Conservation (phyloP, 2,888 invertebrate species). For the Beris chalybata region DNA sequence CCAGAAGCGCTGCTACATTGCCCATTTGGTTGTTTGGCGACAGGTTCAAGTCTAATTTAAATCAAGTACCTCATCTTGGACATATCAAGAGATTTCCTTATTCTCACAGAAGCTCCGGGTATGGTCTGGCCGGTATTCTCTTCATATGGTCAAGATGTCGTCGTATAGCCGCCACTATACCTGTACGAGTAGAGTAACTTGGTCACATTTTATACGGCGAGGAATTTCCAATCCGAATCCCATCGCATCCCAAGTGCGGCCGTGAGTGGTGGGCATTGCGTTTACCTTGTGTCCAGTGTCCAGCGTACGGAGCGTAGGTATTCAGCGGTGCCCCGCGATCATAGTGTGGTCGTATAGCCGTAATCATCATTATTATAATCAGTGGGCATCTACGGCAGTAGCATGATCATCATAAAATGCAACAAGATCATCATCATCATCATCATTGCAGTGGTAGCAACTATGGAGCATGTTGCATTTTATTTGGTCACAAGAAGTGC, state of each 20-base stretch:
- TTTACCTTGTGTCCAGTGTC: too few relatives aligned
- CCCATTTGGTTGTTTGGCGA: constrained; percentile 31
- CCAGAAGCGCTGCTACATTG: background rate
- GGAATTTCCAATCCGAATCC: constrained; percentile 21
- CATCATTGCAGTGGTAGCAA: constrained; percentile 18
- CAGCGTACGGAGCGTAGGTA: too few relatives aligned
- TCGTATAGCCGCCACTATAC: constrained; percentile 8
- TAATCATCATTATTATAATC: constrained; percentile 38
- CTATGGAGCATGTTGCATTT: constrained; percentile 6
- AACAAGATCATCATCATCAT: constrained; percentile 37
- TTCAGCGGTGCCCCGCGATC: constrained; percentile 1
- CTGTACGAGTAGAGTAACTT: background rate
- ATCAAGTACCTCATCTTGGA: constrained; percentile 32
- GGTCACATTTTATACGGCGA: constrained; percentile 11
- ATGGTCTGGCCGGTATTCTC: constrained; percentile 37
- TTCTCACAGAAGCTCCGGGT: constrained; percentile 35
- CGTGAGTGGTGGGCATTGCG: too few relatives aligned
- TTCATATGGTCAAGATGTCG: constrained; percentile 37
- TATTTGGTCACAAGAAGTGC: too few relatives aligned
- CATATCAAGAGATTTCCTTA: constrained; percentile 30
- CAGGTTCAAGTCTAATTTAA: constrained; percentile 39
- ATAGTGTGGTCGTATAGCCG: constrained; percentile 27
- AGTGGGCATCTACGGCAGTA: constrained; percentile 34
- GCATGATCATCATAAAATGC: constrained; percentile 36
- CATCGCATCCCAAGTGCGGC: too few relatives aligned